These are phyloP conservation scores for Chelonoidis abingdonii DNA, from an alignment of 2,113 vertebrate species.

Conservation along the genomic window DNA sequence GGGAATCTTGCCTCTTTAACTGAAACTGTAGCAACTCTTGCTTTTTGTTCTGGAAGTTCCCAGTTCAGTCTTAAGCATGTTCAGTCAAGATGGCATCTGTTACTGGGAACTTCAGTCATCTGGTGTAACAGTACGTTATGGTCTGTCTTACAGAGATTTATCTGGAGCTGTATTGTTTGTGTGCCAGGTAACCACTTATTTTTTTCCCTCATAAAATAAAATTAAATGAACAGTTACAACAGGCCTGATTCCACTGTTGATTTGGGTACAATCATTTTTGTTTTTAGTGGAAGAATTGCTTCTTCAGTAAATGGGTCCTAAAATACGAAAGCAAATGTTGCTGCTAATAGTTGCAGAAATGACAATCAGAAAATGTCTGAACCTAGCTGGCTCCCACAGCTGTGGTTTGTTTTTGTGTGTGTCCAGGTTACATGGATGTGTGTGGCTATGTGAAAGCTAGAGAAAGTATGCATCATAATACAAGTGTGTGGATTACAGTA, in stretches of 20 bases:
- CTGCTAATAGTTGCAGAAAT: neutral
- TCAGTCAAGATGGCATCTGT: neutral
- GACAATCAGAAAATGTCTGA: neutral
- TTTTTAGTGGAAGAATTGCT: neutral
- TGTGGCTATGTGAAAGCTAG: fast-evolving
- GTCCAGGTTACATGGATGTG: neutral
- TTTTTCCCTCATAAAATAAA: neutral
- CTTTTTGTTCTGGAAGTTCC: neutral
- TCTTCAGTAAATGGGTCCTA: neutral
- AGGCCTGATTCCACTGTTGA: neutral
- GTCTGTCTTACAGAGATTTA: neutral
- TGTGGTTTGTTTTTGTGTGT: fast-evolving
- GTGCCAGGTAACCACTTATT: neutral
- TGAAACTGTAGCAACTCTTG: neutral
- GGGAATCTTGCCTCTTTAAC: neutral
- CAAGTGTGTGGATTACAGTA: neutral
- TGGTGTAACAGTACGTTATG: neutral
- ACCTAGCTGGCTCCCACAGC: neutral
- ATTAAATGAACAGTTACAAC: neutral
- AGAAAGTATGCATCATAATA: neutral
- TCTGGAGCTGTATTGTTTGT: neutral
- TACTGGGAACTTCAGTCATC: fast-evolving
- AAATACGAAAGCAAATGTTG: neutral
- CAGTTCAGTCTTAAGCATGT: fast-evolving
- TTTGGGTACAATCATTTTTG: neutral